Percentiles rank a stretch among this genome's conserved stretches.
These are phyloP conservation scores for Aplocera efformata DNA, from an alignment of 2,888 invertebrate species.

Conservation along the genomic window DNA sequence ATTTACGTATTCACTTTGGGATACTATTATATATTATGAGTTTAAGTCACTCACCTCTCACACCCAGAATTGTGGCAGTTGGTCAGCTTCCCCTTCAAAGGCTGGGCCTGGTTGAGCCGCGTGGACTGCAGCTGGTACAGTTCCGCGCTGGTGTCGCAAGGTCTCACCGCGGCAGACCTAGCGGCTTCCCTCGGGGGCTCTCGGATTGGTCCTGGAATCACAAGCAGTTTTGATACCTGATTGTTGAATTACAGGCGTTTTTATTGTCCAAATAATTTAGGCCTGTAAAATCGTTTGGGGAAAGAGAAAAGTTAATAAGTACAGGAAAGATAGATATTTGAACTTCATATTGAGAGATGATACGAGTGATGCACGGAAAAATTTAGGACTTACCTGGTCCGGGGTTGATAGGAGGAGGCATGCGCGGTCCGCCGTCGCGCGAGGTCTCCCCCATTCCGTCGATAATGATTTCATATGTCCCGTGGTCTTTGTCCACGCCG, in stretches of 20 bases:
- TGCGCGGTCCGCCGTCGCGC: conserved; percentile 51
- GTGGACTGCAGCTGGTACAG: conserved; percentile 92
- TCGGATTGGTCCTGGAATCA: conserved; percentile 36
- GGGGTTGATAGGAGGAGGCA: conserved; percentile 42
- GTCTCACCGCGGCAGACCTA: conserved; percentile 82
- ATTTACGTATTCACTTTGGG: no score
- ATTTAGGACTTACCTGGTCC: conserved; percentile 38
- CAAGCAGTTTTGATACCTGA: no score
- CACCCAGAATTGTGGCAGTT: conserved; percentile 94
- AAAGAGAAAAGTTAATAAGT: no score
- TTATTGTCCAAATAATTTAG: no score
- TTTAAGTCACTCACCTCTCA: conserved; percentile 82
- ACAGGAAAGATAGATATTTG: no score
- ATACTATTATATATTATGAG: no score
- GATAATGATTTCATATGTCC: conserved; percentile 72
- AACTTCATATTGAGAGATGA: no score
- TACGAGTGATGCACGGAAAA: no score
- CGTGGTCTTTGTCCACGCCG: conserved; percentile 58
- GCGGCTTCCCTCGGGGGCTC: conserved; percentile 78
- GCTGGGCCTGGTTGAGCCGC: conserved; percentile 89
- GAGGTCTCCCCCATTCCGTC: conserved; percentile 57
- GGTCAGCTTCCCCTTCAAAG: conserved; percentile 92
- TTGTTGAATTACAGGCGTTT: no score
- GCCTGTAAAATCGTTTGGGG: no score
- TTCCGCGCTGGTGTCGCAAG: conserved; percentile 93